Base-by-base conservation (phyloP, 1,140 invertebrate genomes). In the Rhopalosiphum maidis region DNA sequence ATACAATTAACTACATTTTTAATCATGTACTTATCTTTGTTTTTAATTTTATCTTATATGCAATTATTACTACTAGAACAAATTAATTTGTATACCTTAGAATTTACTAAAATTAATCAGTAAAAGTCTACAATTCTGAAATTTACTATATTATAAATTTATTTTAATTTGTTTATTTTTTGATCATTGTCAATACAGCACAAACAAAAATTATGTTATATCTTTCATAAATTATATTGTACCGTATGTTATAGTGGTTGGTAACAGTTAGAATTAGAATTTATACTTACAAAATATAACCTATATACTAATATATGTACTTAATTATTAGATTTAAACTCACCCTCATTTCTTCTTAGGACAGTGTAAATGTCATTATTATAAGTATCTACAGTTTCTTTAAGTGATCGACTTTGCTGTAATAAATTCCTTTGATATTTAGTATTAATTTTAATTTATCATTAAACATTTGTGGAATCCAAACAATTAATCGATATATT, bases 341-440 rank as follows among this genome's bases (percentile, higher is more conserved):
- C 93, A 94, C 94, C 93, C 37, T 82, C 35, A n/a, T 93, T 51
- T 94, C 94, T 94, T 90, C 94, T 60, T 68, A 89, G 89, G 46
- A 94, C 94, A 11, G 93, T 94, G 35, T 94, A 93, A 22, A 93
- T 87, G 18, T 94, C 77, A n/a, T 82, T 87, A 82, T 93, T 93
- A 35, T 48, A 41, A 41, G 93, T 77, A 25, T 93, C 93, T 25
- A 94, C 94, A 68, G 93, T 94, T 46, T 94, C 77, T 90, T 94
- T 94, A 11, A 94, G 93, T 35, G 94, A 93, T 88, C 30, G 25
- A 88, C 87, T 94, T 94, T 94, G 94, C 94, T 94, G 77, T 96
- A 96, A 82, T 96, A 90, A 21, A 60, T 90, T 90, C 11, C 68
- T 23, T 54, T 1, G 18, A 37, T n/a, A 51, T 37, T 89, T 89